Conservation (phyloP, 2,113 vertebrate genomes). For the Willisornis vidua region DNA sequence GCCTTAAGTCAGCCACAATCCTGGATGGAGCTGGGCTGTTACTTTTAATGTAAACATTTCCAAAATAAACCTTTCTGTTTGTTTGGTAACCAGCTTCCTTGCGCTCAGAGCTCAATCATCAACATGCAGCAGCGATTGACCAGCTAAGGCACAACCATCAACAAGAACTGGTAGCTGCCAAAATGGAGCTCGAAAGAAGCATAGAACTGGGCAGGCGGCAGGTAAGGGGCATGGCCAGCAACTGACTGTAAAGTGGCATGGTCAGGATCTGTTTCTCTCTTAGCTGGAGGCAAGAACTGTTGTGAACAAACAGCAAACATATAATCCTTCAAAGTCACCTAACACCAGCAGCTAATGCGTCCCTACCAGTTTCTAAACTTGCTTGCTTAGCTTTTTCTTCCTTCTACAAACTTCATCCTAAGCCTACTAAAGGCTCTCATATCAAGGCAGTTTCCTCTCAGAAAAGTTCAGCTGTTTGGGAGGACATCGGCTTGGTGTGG, state of each 20-base stretch:
- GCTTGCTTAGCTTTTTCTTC: neutral
- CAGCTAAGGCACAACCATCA: constrained; percentile 91
- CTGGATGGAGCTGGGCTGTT: neutral
- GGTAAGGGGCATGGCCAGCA: constrained; percentile 67
- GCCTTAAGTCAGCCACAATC: neutral
- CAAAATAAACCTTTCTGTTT: constrained; percentile 1
- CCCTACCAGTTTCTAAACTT: neutral
- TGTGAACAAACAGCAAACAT: neutral
- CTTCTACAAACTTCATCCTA: neutral
- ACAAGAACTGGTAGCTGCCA: constrained; percentile 86
- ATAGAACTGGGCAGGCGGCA: constrained; percentile 87
- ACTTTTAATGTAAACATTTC: neutral
- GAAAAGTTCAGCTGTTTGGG: neutral
- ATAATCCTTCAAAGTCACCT: neutral
- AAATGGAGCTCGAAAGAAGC: constrained; percentile 88
- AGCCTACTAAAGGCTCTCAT: neutral
- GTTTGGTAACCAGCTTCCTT: constrained; percentile 82
- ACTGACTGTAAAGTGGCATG: neutral
- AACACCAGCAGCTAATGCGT: neutral
- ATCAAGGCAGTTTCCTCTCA: neutral
- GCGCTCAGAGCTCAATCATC: constrained; percentile 94
- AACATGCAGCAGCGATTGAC: constrained; percentile 93
- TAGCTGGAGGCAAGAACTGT: neutral
- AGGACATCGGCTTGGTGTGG: neutral
- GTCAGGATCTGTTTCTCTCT: neutral